These are phyloP conservation scores for Anguilla megastoma DNA, from an alignment of 2,797 vertebrate species.

Conservation along the genomic window DNA sequence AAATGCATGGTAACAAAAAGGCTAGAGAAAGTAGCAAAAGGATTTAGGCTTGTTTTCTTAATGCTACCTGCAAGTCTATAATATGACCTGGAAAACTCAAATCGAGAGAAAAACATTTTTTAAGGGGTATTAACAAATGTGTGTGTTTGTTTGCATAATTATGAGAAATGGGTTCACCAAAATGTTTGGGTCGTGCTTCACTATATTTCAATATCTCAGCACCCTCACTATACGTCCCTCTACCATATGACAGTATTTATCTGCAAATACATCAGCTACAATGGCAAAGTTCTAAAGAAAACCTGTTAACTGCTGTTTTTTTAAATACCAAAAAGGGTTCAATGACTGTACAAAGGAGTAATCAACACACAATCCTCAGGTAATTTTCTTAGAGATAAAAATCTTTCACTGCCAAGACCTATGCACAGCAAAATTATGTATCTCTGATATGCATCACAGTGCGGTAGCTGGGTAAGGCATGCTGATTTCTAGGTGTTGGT, in stretches of 20 bases:
- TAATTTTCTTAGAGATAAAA: not conserved
- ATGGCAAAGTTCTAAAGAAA: not conserved
- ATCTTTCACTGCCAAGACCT: conserved; percentile 12
- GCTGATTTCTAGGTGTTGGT: conserved; percentile 6
- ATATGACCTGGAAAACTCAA: not conserved
- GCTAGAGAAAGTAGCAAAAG: not conserved
- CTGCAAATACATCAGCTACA: conserved; percentile 2
- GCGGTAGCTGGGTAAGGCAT: not conserved
- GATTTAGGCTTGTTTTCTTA: not conserved
- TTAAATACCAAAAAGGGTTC: not conserved
- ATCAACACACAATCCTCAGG: not conserved
- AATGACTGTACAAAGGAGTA: not conserved
- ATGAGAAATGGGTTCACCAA: conserved; percentile 4
- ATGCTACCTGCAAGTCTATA: not conserved
- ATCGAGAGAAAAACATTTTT: too few relatives aligned
- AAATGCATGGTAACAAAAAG: not conserved
- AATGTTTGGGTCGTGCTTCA: conserved; percentile 5
- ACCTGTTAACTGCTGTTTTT: not conserved
- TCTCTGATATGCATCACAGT: not conserved
- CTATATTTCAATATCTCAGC: conserved; percentile 20
- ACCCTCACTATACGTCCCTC: not conserved
- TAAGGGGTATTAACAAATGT: not conserved
- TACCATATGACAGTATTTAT: not conserved
- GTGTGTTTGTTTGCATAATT: conserved; percentile 18
- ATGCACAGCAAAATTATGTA: not conserved